Base-by-base conservation (phyloP, 2,797 vertebrate species). In the Enteromius trimaculatus region DNA sequence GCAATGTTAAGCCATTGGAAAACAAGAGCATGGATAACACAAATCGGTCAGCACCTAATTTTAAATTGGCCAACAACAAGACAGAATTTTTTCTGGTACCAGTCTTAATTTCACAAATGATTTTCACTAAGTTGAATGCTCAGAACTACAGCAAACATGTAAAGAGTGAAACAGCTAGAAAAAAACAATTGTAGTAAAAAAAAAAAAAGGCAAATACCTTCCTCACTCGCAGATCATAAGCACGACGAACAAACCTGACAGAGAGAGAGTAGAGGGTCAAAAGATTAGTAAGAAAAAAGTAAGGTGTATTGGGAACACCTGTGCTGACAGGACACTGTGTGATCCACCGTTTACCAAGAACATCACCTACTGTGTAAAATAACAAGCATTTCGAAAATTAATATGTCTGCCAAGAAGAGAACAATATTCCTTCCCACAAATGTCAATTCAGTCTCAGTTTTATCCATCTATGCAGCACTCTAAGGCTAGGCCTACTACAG, bases 121-220 rank as follows among this genome's bases (percentile, higher is more conserved):
- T 31, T 29, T 14, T 4, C 17, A 42, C 29, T 53, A 1, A 60
- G 23, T 17, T 44, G 10, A 17, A 44, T 31, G 34, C 23, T 44
- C 17, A 29, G 17, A 62, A 44, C 6, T 6, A 23, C 6, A 64
- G 4, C 6, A 14, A 72, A 62, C 11, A 60, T 3, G 19, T 66
- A 0, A 2, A 29, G 1, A 62, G 11, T 11, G 11, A 74, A 64
- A 31, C 6, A 49, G 42, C 5, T 5, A 42, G 1, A 0, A 6
- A 13, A 51, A 44, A 53, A 34, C 34, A 6, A 34, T 34, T 34
- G 6, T 34, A 34, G 34, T 34, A 34, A 34, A 34, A 5, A 34
- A 34, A 34, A 34, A 34, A 70, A 53, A 75, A 71, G n/a, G n/a
- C 9, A 60, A 23, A 62, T 44, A 80, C 68, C 68, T 74, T 49